A percentile compares a stretch with the other conserved stretches of the same genome.
Evolutionary conservation across 2,113 vertebrate species (phyloP).

Genomic region (Zosterops hypoxanthus): DNA sequence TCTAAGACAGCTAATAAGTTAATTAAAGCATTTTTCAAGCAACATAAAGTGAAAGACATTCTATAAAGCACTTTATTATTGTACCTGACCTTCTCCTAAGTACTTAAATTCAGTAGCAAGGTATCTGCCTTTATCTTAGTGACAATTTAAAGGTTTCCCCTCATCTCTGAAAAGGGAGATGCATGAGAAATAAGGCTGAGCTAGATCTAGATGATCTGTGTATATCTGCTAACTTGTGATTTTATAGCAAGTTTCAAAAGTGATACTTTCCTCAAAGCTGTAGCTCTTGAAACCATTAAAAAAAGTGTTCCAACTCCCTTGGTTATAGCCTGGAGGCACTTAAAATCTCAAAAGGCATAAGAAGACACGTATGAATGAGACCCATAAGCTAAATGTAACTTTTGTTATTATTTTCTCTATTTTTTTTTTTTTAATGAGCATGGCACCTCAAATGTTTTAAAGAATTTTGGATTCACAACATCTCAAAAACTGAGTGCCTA

Average conservation of each 20-base stretch:
- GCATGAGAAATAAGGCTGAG: not conserved
- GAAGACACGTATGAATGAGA: not conserved
- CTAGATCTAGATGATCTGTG: not conserved
- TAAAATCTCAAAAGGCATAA: not conserved
- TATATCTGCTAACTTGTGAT: not conserved
- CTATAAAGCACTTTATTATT: not conserved
- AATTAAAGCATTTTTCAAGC: constrained; percentile 9
- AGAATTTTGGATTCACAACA: not conserved
- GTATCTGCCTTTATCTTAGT: not conserved
- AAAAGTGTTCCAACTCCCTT: not conserved
- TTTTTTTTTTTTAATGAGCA: accelerated
- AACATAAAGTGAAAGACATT: not conserved
- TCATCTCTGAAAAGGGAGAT: not conserved
- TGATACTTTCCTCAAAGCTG: not conserved
- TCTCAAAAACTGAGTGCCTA: not conserved
- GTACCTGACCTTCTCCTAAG: not conserved
- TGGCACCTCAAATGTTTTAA: not conserved
- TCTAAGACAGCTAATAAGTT: not conserved
- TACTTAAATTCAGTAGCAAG: not conserved
- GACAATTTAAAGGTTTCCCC: not conserved
- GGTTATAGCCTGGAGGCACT: not conserved
- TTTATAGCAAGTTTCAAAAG: not conserved
- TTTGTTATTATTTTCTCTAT: too few species aligned
- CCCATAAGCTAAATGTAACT: not conserved
- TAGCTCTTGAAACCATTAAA: not conserved